Conservation (phyloP, 2,113 vertebrate genomes). For the Salvelinus namaycush region DNA sequence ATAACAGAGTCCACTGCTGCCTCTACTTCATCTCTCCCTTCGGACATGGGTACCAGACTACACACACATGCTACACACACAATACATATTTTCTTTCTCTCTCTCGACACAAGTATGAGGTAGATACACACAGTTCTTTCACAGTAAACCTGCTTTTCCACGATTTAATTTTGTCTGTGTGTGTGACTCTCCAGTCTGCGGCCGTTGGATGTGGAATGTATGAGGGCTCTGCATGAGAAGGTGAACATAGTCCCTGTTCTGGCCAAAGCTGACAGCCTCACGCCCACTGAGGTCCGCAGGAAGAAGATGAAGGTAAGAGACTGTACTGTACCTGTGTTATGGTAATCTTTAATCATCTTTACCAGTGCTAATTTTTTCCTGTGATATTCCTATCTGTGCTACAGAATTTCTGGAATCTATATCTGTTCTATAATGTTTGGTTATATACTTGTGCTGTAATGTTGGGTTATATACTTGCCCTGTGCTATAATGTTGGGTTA, state of each 20-base stretch:
- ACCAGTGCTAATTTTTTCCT: too few species aligned
- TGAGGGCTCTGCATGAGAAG: conserved; percentile 73
- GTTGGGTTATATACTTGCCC: too few species aligned
- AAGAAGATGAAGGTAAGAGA: conserved; percentile 66
- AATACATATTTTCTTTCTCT: too few species aligned
- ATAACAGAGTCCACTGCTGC: conserved; percentile 79
- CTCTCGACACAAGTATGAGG: too few species aligned
- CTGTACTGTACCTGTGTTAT: not conserved
- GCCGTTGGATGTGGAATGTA: conserved; percentile 74
- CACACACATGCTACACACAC: not conserved
- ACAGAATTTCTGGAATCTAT: not conserved
- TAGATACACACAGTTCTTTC: too few species aligned
- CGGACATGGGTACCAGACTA: conserved; percentile 69
- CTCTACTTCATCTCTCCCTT: conserved; percentile 79
- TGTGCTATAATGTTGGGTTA: too few species aligned
- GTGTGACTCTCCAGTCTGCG: conserved; percentile 56
- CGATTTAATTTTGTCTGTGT: not conserved
- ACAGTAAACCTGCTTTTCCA: too few species aligned
- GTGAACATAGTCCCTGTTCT: conserved; percentile 77
- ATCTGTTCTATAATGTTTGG: not conserved
- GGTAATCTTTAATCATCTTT: too few species aligned
- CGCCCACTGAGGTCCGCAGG: conserved; percentile 59
- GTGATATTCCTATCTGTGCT: not conserved
- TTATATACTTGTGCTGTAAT: not conserved
- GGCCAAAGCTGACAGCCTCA: conserved; percentile 79